Base-by-base conservation (phyloP, 2,888 invertebrate species). In the Chymomyza amoena region DNA sequence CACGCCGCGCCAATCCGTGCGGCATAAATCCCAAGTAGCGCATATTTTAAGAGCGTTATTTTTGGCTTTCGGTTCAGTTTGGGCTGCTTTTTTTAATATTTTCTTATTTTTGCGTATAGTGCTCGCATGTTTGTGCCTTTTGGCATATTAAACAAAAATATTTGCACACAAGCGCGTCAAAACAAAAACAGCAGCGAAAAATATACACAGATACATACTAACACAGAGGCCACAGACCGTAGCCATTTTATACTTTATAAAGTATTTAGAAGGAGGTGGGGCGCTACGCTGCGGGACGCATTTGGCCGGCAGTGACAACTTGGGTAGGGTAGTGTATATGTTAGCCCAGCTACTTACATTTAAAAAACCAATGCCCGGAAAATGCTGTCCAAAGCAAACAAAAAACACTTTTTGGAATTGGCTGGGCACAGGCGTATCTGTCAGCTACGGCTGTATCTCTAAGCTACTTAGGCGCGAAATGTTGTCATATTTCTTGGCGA, bases 81-180 rank as follows among this genome's bases (percentile, higher is more conserved):
- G 32, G 9, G 32, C 1, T 32, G 2, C 7, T 32, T 6, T 32
- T 60, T 32, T 32, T 32, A 32, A 9, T 32, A 32, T 32, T 32
- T 32, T 32, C 32, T 7, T 32, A 32, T 45, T 62, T 13, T 25
- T 68, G 60, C 61, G 20, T 52, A 2, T 45, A 45, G 39, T 45
- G 13, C 13, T 45, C 39, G 51, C 61, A 16, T 54, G 16, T 57
- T 32, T 28, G 20, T 32, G 72, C 72, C 73, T 72, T 74, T 67
- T 69, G 72, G 79, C 79, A 82, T 74, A 87, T 85, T 88, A 80
- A 88, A 87, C 79, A 78, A 85, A 84, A 84, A 84, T 84, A 88
- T 84, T 88, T 84, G 66, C 75, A 73, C 15, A 57, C 2, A 25
- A 57, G 15, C 39, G 28, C 28, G 59, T 9, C 59, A 59, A 32